Evolutionary conservation across 1,140 invertebrate genomes (phyloP).

Genomic region (Drosophila bipectinata): DNA sequence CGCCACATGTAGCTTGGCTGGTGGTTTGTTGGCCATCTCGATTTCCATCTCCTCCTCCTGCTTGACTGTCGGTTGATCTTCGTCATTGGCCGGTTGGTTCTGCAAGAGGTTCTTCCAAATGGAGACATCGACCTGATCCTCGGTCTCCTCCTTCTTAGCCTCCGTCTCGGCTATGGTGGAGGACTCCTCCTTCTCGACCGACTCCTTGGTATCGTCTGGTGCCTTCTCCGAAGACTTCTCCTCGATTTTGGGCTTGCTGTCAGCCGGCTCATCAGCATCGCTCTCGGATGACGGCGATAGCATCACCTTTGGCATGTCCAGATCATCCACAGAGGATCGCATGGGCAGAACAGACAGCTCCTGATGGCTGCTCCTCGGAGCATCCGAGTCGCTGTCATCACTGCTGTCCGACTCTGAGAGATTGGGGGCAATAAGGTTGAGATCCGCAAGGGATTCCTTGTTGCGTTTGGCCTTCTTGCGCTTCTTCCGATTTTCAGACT

Average conservation of each 20-base stretch:
- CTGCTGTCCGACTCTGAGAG: slow-evolving; percentile 91
- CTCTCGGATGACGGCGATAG: slow-evolving; percentile 71
- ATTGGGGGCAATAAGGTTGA: slow-evolving; percentile 91
- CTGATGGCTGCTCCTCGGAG: slow-evolving; percentile 23
- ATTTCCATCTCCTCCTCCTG: slow-evolving; percentile 27
- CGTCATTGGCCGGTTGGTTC: slow-evolving; percentile 83
- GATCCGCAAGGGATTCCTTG: slow-evolving; percentile 85
- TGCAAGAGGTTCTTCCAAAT: slow-evolving; percentile 91
- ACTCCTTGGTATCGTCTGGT: background rate
- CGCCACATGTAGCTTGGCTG: slow-evolving; percentile 85
- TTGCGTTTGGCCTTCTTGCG: slow-evolving; percentile 87
- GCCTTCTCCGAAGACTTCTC: background rate
- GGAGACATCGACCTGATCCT: slow-evolving; percentile 84
- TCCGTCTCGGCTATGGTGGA: slow-evolving; percentile 2
- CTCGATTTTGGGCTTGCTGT: slow-evolving; percentile 26
- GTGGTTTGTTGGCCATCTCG: slow-evolving; percentile 48
- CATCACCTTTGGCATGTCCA: slow-evolving; percentile 70
- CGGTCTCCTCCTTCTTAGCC: slow-evolving; percentile 18
- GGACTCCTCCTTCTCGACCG: background rate
- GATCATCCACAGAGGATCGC: slow-evolving; percentile 54
- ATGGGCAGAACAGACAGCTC: slow-evolving; percentile 50
- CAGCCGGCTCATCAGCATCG: slow-evolving; percentile 53
- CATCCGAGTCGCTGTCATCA: slow-evolving; percentile 88
- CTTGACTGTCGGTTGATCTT: slow-evolving; percentile 78
- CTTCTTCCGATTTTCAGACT: slow-evolving; percentile 66